phyloP scores from a whole-genome alignment of 2,888 invertebrate species.

The Coecobrya sp. region DNA sequence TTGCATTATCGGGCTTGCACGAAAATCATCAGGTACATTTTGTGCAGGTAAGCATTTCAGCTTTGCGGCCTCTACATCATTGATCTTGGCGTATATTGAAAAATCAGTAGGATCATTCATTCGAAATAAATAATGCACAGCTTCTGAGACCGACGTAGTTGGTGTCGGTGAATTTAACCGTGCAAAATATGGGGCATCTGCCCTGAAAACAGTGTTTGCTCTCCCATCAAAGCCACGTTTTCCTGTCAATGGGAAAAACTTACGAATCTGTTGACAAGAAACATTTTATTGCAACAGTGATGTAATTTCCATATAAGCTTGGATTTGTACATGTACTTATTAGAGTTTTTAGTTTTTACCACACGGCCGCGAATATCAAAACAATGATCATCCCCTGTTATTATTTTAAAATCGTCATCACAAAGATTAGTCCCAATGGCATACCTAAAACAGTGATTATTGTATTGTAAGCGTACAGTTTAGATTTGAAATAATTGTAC shows the following conservation, averaged over 20 bases:
- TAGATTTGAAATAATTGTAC: not conserved
- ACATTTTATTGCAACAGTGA: not conserved
- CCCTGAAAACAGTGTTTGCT: slow-evolving; percentile 79
- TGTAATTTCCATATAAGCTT: no score
- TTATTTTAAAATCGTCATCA: slow-evolving; percentile 80
- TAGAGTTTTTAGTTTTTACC: no score
- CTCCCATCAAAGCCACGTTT: slow-evolving; percentile 72
- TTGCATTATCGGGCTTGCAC: slow-evolving; percentile 54
- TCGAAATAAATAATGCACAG: slow-evolving; percentile 72
- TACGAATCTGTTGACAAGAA: slow-evolving; percentile 63
- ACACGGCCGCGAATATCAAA: slow-evolving; percentile 57
- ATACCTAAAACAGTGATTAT: slow-evolving; percentile 42
- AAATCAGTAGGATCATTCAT: slow-evolving; percentile 80
- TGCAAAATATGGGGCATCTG: slow-evolving; percentile 79
- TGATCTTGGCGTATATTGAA: slow-evolving; percentile 64
- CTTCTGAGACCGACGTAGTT: slow-evolving; percentile 65
- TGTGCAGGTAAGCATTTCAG: slow-evolving; percentile 75
- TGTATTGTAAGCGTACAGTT: no score
- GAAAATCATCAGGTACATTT: slow-evolving; percentile 6
- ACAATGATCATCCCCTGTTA: slow-evolving; percentile 80
- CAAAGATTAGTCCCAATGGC: slow-evolving; percentile 74
- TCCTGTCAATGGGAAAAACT: slow-evolving; percentile 77
- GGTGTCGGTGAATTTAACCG: slow-evolving; percentile 75
- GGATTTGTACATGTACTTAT: no score
- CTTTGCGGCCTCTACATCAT: slow-evolving; percentile 58